These are phyloP conservation scores for Pogonomyrmex californicus DNA, from an alignment of 1,140 invertebrate genomes.

Conservation along the genomic window DNA sequence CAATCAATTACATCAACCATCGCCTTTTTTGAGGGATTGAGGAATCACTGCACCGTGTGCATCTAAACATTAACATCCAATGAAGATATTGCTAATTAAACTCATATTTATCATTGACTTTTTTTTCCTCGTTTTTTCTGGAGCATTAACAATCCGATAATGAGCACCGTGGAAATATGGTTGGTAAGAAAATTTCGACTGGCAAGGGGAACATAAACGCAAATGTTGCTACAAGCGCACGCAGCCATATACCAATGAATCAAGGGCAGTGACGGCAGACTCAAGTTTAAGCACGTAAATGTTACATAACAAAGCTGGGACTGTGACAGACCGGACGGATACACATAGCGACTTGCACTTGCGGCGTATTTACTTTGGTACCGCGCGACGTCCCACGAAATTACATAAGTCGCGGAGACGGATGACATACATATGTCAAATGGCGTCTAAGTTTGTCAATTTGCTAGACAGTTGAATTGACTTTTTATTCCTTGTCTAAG, in stretches of 20 bases:
- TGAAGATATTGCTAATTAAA: not conserved
- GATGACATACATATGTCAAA: not conserved
- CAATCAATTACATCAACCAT: not conserved
- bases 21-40: not conserved
- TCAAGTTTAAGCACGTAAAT: not conserved
- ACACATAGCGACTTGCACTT: not conserved
- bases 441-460: slow-evolving; percentile 22
- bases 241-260: not conserved
- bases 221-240: not conserved
- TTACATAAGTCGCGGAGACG: slow-evolving; percentile 29
- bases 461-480: not conserved
- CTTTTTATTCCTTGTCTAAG: not conserved
- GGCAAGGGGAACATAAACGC: not conserved
- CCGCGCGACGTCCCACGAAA: not conserved
- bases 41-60: not conserved
- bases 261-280: not conserved
- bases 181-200: not conserved
- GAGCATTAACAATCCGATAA: slow-evolving; percentile 16
- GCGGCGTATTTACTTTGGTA: slow-evolving; percentile 33
- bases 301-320: slow-evolving; percentile 40
- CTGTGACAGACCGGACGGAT: slow-evolving; percentile 31
- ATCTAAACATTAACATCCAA: slow-evolving; percentile 14
- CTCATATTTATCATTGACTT: not conserved
- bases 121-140: not conserved
- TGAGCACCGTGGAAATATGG: slow-evolving; percentile 7